phyloP scores from a whole-genome alignment of 2,797 vertebrate species.

The Prunella strophiata region DNA sequence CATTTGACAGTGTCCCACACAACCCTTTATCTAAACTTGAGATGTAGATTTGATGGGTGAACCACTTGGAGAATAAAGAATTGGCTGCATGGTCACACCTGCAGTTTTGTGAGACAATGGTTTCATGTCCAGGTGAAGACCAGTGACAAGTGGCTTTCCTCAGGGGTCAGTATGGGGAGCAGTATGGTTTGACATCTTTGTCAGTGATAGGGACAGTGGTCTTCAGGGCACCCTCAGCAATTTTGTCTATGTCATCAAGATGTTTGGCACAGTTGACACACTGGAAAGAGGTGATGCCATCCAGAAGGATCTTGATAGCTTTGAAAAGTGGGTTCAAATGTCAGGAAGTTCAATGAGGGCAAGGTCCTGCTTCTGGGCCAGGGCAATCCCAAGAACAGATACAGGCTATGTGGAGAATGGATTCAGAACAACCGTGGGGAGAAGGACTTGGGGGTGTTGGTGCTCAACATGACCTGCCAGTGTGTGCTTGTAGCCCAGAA shows the following conservation, averaged over 20 bases:
- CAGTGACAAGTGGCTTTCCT: not conserved
- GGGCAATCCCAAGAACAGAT: not conserved
- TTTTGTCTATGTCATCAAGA: not conserved
- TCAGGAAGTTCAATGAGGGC: not conserved
- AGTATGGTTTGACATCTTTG: not conserved
- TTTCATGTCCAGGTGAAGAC: not conserved
- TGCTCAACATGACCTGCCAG: not conserved
- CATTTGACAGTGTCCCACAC: not conserved
- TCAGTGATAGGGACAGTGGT: not conserved
- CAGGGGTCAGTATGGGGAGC: not conserved
- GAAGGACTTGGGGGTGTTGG: not conserved
- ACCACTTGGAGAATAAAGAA: not conserved
- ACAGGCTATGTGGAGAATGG: not conserved
- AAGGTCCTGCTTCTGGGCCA: not conserved
- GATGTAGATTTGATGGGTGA: not conserved
- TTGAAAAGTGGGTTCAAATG: not conserved
- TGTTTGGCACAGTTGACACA: accelerated
- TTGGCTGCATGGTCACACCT: not conserved
- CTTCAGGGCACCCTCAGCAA: not conserved
- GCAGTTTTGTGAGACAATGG: not conserved
- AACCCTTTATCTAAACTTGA: accelerated
- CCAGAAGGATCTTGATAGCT: not conserved
- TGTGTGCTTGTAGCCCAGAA: not conserved
- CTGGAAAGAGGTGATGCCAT: not conserved
- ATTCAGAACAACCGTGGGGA: not conserved